These are phyloP conservation scores for Pungitius pungitius DNA, from an alignment of 2,113 vertebrate species.

Conservation along the genomic window DNA sequence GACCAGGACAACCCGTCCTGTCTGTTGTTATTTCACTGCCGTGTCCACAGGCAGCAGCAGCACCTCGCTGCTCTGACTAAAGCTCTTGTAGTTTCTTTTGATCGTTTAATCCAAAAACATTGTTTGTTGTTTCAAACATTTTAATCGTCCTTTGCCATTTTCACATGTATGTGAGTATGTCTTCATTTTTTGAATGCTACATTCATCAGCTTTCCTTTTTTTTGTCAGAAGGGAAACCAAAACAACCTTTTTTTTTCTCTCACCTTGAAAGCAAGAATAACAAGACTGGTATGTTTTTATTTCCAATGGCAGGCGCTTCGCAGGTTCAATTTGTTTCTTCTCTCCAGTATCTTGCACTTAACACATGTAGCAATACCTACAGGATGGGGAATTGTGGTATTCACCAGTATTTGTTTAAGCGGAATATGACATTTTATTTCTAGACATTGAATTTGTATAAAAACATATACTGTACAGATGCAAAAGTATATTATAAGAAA, in stretches of 20 bases:
- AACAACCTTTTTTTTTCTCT: constrained; percentile 57
- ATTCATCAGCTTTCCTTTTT: constrained; percentile 64
- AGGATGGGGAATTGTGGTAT: constrained; percentile 74
- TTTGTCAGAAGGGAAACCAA: constrained; percentile 73
- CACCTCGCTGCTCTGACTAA: constrained; percentile 45
- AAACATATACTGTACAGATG: constrained; percentile 90
- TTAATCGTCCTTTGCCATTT: constrained; percentile 58
- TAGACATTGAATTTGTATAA: constrained; percentile 90
- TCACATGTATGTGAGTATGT: constrained; percentile 49
- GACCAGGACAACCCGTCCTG: constrained; percentile 3
- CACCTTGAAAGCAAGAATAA: constrained; percentile 71
- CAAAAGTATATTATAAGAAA: constrained; percentile 80
- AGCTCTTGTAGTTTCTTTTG: constrained; percentile 50
- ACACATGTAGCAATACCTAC: constrained; percentile 90
- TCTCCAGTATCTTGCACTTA: constrained; percentile 86
- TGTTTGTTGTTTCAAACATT: constrained; percentile 62
- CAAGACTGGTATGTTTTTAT: constrained; percentile 78
- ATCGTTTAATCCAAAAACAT: constrained; percentile 64
- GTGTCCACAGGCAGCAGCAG: constrained; percentile 50
- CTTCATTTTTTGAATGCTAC: constrained; percentile 64
- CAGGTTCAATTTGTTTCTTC: constrained; percentile 78
- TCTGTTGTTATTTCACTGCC: constrained; percentile 49
- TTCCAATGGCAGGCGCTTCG: constrained; percentile 76
- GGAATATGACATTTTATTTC: constrained; percentile 80
- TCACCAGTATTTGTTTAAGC: constrained; percentile 87